These are phyloP conservation scores for Alectoris magna DNA, from an alignment of 2,797 vertebrate genomes.

Conservation along the genomic window DNA sequence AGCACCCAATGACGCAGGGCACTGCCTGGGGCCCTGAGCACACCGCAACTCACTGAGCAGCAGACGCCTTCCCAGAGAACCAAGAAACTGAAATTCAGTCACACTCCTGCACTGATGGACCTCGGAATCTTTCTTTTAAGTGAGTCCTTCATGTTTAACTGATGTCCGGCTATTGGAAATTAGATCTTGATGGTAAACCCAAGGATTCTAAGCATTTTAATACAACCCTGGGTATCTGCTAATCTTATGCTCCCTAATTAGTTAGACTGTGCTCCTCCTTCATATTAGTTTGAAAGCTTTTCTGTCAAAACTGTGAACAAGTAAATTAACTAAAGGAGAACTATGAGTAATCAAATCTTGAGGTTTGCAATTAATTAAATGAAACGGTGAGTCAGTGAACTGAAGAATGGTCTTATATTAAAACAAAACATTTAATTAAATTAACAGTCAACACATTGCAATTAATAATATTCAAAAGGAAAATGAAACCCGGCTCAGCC, in stretches of 20 bases:
- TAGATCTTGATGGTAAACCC: not conserved
- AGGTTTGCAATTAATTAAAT: constrained; percentile 79
- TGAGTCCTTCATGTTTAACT: not conserved
- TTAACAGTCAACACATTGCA: constrained; percentile 71
- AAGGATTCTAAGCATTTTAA: not conserved
- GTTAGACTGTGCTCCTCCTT: constrained; percentile 37
- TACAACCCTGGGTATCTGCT: constrained; percentile 23
- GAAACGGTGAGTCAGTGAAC: constrained; percentile 69
- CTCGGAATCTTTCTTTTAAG: rapidly evolving
- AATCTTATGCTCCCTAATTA: constrained; percentile 41
- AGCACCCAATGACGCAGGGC: not conserved
- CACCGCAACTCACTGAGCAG: not conserved
- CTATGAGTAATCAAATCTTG: constrained; percentile 74
- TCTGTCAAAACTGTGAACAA: constrained; percentile 75
- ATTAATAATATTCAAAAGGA: constrained; percentile 71
- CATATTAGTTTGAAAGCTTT: constrained; percentile 72
- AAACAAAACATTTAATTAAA: constrained; percentile 79
- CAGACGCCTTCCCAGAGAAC: not conserved
- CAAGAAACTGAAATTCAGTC: not conserved
- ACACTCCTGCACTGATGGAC: not conserved
- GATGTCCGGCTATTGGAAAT: not conserved
- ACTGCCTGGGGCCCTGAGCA: not conserved
- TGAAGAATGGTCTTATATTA: constrained; percentile 69
- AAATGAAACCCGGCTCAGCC: constrained; percentile 59
- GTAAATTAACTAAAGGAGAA: constrained; percentile 75